Percentiles rank a stretch among this genome's conserved stretches.
Evolutionary conservation across 2,797 vertebrate species (phyloP).

Genomic region (Selene dorsalis): DNA sequence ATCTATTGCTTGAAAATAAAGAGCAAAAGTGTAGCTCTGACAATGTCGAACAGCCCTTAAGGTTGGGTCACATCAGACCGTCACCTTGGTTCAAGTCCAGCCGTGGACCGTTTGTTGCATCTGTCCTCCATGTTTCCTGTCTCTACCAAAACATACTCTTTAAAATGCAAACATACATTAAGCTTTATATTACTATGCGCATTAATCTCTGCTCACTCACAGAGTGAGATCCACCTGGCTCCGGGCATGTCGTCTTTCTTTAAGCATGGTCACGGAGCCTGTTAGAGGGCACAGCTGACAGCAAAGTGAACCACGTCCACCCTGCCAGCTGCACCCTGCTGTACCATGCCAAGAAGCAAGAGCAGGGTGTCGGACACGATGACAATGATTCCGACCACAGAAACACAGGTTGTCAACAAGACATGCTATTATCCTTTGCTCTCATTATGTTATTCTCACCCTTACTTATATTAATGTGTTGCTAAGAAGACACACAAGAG

Average conservation of each 20-base stretch:
- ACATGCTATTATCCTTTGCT: slow-evolving; percentile 39
- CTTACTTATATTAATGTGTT: slow-evolving; percentile 25
- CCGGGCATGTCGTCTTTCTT: slow-evolving; percentile 2
- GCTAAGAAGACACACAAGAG: slow-evolving; percentile 3
- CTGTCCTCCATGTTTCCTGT: background rate
- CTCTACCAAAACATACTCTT: background rate
- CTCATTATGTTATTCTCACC: slow-evolving; percentile 29
- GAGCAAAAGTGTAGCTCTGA: too few species aligned
- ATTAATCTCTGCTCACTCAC: background rate
- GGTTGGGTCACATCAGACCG: too few species aligned
- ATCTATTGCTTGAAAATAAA: background rate
- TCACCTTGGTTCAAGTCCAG: background rate
- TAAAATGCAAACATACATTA: background rate
- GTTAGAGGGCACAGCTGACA: slow-evolving; percentile 50
- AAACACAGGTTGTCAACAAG: slow-evolving; percentile 62
- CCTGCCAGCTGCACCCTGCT: slow-evolving; percentile 57
- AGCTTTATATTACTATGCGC: background rate
- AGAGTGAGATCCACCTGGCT: slow-evolving; percentile 7
- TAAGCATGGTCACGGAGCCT: slow-evolving; percentile 7
- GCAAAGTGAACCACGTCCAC: slow-evolving; percentile 38
- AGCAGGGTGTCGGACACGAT: slow-evolving; percentile 39
- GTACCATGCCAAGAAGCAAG: slow-evolving; percentile 30
- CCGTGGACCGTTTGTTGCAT: background rate
- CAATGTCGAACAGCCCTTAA: background rate
- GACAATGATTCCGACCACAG: slow-evolving; percentile 48